Percentiles rank a stretch among this genome's conserved stretches.
These are phyloP conservation scores for Acanthurus tractus DNA, from an alignment of 2,797 vertebrate genomes.

Conservation along the genomic window DNA sequence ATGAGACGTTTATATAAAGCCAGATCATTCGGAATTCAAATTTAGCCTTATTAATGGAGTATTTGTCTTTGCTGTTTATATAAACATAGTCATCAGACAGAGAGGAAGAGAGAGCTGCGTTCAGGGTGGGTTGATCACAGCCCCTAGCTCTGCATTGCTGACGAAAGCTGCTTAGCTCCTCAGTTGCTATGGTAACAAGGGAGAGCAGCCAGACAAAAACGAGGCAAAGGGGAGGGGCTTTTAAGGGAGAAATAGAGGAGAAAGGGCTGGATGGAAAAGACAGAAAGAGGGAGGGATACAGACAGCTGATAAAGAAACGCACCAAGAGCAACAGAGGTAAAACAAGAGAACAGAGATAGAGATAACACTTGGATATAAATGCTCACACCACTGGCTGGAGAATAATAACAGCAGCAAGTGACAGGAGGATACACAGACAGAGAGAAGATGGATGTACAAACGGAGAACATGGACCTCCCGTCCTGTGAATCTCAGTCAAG, in stretches of 20 bases:
- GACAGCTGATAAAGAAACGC: conserved; percentile 71
- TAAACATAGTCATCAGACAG: conserved; percentile 80
- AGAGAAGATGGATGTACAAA: conserved; percentile 94
- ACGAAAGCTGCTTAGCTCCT: conserved; percentile 92
- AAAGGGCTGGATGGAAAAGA: conserved; percentile 81
- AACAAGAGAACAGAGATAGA: conserved; percentile 45
- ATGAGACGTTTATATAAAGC: conserved; percentile 55
- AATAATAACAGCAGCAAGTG: conserved; percentile 50
- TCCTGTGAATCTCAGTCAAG: conserved; percentile 92
- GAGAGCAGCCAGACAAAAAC: conserved; percentile 83
- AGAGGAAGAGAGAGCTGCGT: conserved; percentile 65
- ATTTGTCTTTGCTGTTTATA: conserved; percentile 75
- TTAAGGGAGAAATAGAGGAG: conserved; percentile 82
- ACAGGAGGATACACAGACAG: conserved; percentile 51
- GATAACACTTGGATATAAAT: conserved; percentile 57
- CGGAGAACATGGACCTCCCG: conserved; percentile 89
- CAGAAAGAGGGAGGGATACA: conserved; percentile 76
- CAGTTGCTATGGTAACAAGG: conserved; percentile 87
- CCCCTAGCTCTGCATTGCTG: conserved; percentile 90
- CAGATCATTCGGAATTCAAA: conserved; percentile 50
- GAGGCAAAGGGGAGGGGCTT: conserved; percentile 83
- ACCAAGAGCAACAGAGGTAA: conserved; percentile 58
- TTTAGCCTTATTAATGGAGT: conserved; percentile 65
- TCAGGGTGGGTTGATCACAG: conserved; percentile 82
- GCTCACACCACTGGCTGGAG: conserved; percentile 41